Conservation (phyloP, 2,797 vertebrate species). For the Argyrosomus regius region DNA sequence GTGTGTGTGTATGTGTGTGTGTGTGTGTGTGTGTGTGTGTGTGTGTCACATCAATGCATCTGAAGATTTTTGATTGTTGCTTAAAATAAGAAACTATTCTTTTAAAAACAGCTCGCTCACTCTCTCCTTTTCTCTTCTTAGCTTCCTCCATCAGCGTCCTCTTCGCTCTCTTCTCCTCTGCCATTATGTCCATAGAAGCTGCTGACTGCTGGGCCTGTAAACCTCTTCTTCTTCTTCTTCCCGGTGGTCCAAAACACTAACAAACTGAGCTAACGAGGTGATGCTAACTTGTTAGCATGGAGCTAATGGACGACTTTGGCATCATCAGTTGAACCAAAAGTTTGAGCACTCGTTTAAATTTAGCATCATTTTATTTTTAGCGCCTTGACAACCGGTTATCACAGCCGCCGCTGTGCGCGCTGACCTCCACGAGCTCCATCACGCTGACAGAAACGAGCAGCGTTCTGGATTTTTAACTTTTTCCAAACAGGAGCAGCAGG, state of each 20-base stretch:
- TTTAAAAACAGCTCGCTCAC: neutral
- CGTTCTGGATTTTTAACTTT: neutral
- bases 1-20: conserved; percentile 32
- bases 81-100: conserved; percentile 9
- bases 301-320: neutral
- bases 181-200: no score
- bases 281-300: neutral
- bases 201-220: no score
- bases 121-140: no score
- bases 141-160: no score
- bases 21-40: conserved; percentile 11
- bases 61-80: conserved; percentile 8
- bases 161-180: no score
- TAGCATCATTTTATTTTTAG: conserved; percentile 1
- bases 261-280: no score
- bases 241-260: no score
- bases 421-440: neutral
- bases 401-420: neutral
- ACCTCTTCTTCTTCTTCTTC: no score
- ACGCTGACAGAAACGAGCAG: conserved; percentile 2
- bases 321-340: neutral
- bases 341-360: neutral
- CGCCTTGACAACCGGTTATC: neutral
- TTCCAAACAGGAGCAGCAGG: neutral
- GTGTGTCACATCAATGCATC: conserved; percentile 1